phyloP scores from a whole-genome alignment of 2,113 vertebrate species.

The Pogona vitticeps region DNA sequence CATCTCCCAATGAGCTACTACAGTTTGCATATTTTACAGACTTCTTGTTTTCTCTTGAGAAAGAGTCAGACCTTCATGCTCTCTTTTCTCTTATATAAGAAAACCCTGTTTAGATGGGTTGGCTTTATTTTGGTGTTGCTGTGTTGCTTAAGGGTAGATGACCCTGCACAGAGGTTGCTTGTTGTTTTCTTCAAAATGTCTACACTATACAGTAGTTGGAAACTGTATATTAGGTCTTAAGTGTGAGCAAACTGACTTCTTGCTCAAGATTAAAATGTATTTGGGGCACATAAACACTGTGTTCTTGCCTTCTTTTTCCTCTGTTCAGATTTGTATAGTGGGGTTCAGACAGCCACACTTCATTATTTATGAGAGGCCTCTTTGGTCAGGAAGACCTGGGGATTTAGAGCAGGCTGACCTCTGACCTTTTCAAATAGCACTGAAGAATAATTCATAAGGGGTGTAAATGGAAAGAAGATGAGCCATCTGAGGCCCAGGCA shows the following conservation, averaged over 20 bases:
- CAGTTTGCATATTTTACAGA: not conserved
- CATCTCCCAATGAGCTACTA: constrained; percentile 52
- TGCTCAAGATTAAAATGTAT: constrained; percentile 29
- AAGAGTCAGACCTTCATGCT: constrained; percentile 51
- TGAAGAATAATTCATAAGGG: constrained; percentile 73
- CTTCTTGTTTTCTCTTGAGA: constrained; percentile 58
- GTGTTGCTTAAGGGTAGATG: constrained; percentile 16
- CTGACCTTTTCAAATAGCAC: constrained; percentile 65
- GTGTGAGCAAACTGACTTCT: constrained; percentile 41
- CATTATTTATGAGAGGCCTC: constrained; percentile 64
- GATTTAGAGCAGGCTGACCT: constrained; percentile 62
- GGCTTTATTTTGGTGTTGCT: constrained; percentile 53
- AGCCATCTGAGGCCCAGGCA: constrained; percentile 69
- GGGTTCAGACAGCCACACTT: constrained; percentile 53
- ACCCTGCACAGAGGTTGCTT: constrained; percentile 15
- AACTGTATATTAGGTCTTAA: constrained; percentile 20
- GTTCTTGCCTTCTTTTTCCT: constrained; percentile 34
- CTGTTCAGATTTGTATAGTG: constrained; percentile 38
- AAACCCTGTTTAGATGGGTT: constrained; percentile 45
- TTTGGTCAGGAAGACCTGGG: constrained; percentile 60
- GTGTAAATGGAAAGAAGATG: constrained; percentile 64
- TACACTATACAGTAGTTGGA: constrained; percentile 24
- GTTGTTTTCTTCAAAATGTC: constrained; percentile 45
- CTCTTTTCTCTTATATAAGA: constrained; percentile 39
- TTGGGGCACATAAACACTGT: constrained; percentile 11